Conservation (phyloP, 2,888 invertebrate species). For the Euspilapteryx auroguttella region DNA sequence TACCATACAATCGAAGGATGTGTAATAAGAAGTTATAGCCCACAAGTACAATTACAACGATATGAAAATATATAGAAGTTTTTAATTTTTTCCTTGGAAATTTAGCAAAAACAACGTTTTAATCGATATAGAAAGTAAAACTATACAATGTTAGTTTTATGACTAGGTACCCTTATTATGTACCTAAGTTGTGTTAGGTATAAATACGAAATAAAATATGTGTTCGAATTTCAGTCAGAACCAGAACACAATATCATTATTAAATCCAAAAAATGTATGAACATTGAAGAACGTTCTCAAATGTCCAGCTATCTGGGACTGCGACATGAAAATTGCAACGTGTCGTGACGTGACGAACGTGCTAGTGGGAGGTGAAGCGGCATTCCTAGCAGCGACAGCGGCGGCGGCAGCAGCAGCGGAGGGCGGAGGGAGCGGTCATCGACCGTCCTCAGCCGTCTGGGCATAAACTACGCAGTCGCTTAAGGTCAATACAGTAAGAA, state of each 20-base stretch:
- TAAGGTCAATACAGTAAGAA: constrained; percentile 48
- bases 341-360: constrained; percentile 40
- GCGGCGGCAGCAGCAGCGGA: constrained; percentile 11
- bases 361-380: constrained; percentile 15
- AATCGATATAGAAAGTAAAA: no score
- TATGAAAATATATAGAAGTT: no score
- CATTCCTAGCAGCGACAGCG: constrained; percentile 48
- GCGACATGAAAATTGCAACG: constrained; percentile 47
- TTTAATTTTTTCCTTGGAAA: no score
- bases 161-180: no score
- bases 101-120: no score
- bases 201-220: no score
- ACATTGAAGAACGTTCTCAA: no score
- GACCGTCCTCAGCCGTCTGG: constrained; percentile 53
- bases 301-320: constrained; percentile 11
- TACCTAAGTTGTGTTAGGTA: no score
- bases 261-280: no score
- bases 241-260: no score
- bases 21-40: constrained; percentile 33
- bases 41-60: constrained; percentile 9
- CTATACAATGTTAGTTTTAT: no score
- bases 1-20: constrained; percentile 49
- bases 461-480: constrained; percentile 54
- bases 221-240: no score
- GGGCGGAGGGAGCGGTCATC: constrained; percentile 41